These are phyloP conservation scores for Hemitrygon akajei DNA, from an alignment of 2,797 vertebrate species.

Conservation along the genomic window DNA sequence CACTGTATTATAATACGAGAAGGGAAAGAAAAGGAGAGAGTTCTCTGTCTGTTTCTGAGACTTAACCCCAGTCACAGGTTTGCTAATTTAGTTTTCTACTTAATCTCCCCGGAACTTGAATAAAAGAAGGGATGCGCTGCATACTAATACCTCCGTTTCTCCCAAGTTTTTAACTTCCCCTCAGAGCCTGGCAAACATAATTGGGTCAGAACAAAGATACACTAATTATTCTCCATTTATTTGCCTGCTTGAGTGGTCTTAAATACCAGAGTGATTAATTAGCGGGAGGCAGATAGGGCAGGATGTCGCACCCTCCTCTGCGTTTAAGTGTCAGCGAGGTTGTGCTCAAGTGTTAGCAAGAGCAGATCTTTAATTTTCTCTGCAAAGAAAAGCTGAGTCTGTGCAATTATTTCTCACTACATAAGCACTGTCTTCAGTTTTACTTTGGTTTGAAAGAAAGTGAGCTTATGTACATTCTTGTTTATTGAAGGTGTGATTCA, in stretches of 20 bases:
- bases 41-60: conserved; percentile 29
- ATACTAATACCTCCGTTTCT: conserved; percentile 67
- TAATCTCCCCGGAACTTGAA: conserved; percentile 66
- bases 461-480: background rate
- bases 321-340: conserved; percentile 72
- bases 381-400: conserved; percentile 67
- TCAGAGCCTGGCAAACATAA: conserved; percentile 63
- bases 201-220: conserved; percentile 79
- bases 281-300: conserved; percentile 77
- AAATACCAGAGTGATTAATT: conserved; percentile 96
- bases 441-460: background rate
- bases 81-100: conserved; percentile 71
- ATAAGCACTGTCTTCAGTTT: background rate
- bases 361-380: conserved; percentile 72
- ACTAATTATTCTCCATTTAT: conserved; percentile 91
- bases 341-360: conserved; percentile 74
- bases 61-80: conserved; percentile 64
- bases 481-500: conserved; percentile 3
- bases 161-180: conserved; percentile 55
- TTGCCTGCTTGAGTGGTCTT: conserved; percentile 78
- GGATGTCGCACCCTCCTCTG: conserved; percentile 83
- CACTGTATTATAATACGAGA: conserved; percentile 16
- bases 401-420: conserved; percentile 62
- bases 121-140: conserved; percentile 64
- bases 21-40: conserved; percentile 24